Percentiles rank a stretch among this genome's conserved stretches.
Conservation (phyloP, 2,113 vertebrate genomes). For the Zosterops lateralis region DNA sequence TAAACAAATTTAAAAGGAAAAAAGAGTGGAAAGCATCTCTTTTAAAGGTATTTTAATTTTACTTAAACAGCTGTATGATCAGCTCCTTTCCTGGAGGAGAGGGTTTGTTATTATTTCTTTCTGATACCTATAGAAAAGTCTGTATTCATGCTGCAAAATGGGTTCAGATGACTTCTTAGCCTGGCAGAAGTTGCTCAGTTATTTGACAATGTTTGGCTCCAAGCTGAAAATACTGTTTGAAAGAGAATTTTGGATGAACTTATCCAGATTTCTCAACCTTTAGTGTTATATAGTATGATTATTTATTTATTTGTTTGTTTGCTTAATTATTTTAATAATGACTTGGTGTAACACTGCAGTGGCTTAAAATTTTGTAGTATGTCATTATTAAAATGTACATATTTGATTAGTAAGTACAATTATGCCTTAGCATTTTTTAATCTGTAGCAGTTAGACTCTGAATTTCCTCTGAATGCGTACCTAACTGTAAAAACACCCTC, state of each 20-base stretch:
- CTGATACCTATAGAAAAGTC: neutral
- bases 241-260: neutral
- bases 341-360: neutral
- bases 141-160: neutral
- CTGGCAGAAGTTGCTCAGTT: neutral
- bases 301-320: neutral
- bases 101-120: neutral
- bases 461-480: neutral
- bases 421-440: neutral
- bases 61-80: neutral
- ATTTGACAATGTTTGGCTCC: neutral
- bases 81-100: neutral
- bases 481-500: neutral
- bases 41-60: neutral
- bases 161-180: neutral
- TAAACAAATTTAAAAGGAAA: neutral
- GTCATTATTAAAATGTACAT: neutral
- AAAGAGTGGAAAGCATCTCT: neutral
- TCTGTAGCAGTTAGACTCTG: neutral
- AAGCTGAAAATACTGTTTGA: neutral
- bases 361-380: neutral
- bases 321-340: neutral
- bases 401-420: neutral
- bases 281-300: neutral
- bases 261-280: neutral